Evolutionary conservation across 2,888 invertebrate genomes (phyloP), one percentile per base, ranked within the genome.

Genomic region (Ormyrus thymus): DNA sequence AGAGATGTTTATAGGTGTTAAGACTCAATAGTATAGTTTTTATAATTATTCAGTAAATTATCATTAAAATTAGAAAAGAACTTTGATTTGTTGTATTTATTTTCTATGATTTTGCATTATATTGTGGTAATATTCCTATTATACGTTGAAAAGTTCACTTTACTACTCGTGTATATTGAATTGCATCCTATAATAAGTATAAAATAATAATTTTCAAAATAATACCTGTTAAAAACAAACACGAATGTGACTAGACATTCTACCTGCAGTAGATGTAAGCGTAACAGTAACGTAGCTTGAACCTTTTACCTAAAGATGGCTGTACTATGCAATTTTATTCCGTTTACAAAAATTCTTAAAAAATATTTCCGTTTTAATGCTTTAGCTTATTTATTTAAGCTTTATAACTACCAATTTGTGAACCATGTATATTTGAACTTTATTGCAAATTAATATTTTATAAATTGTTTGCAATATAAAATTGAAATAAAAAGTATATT

Each of bases 21-120:
- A 71, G 74, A 79, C 50, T 70, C 78, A 74, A 70, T 65, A 68
- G 74, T 70, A 78, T 66, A 66, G 70, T 76, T 76, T 79, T 79
- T 76, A 79, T 76, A 79, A 56, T 72, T 79, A 58, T 72, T 65
- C 76, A 76, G 76, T 76, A 71, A 79, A 79, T 79, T 79, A 72
- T 74, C 61, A 72, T 71, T 76, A 75, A 79, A 79, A 66, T 80
- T 55, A 64, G 73, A 77, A 51, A 72, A 61, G 56, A 13, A 55
- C 46, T 73, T 56, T 58, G 29, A 29, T 66, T 48, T 64, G 51
- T 72, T 72, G 76, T 76, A 76, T 76, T 79, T 66, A 79, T 76
- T 68, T 79, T 79, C 55, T 74, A 29, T 62, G 45, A 10, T 51
- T 68, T 51, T 56, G 51, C 46, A 45, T 55, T 51, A 68, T 62